Percentiles rank a stretch among this genome's conserved stretches.
phyloP scores from a whole-genome alignment of 2,113 vertebrate species.

The Motacilla tschutschensis region DNA sequence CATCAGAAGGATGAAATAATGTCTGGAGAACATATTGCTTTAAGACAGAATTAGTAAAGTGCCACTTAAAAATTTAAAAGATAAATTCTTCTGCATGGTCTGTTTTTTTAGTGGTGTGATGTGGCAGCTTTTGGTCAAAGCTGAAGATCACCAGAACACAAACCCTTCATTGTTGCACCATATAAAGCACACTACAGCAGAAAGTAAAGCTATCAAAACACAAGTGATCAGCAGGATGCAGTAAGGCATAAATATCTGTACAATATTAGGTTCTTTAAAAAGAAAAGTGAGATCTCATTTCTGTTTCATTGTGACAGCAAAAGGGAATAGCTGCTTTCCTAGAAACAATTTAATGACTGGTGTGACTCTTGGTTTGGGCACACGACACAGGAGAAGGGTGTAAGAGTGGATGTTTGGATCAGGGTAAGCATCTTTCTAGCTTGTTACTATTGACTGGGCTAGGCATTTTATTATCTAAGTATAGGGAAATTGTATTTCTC shows the following conservation, averaged over 20 bases:
- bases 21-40: neutral
- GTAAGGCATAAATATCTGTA: neutral
- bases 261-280: neutral
- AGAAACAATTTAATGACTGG: neutral
- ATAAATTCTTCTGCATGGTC: neutral
- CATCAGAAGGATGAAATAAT: neutral
- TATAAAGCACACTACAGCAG: neutral
- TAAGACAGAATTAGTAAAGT: neutral
- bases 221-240: neutral
- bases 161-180: rapidly evolving
- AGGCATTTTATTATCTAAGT: neutral
- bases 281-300: neutral
- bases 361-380: neutral
- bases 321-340: neutral
- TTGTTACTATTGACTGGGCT: neutral
- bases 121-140: neutral
- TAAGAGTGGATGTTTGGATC: neutral
- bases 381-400: neutral
- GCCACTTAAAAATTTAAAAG: neutral
- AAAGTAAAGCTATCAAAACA: neutral
- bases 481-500: neutral
- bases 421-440: neutral
- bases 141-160: neutral
- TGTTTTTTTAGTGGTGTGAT: neutral
- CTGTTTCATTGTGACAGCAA: neutral